Evolutionary conservation across 1,140 invertebrate species (phyloP), one percentile per base, ranked within the genome.

Genomic region (Metaphire vulgaris): DNA sequence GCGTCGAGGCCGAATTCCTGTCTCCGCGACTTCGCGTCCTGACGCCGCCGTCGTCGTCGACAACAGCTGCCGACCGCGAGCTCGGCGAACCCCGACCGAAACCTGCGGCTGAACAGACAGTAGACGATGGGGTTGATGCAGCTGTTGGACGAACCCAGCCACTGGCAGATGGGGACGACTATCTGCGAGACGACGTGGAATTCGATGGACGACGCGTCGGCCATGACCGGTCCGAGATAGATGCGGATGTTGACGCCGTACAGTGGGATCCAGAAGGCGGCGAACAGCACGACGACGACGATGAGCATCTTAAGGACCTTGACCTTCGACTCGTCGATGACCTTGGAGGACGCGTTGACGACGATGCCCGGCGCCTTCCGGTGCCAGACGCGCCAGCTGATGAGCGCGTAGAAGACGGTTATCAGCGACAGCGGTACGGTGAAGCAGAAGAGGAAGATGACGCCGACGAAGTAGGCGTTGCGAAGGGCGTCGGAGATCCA

Each of bases 41-140:
- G 41, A 56, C 41, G 41, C 6, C 41, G 41, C 41, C 6, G 6
- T 21, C 41, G 41, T 6, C 41, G 41, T 21, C 41, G 41, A 21
- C 41, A 56, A 21, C 41, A 56, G 41, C 21, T 12, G 6, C 41
- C 41, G 6, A 56, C 21, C n/a, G n/a, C n/a, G 41, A 56, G 41
- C 6, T 56, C 41, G 41, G 41, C 41, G 21, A 56, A 56, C 6
- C 95, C 94, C 26, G 92, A 90, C 0, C 95, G 89, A 83, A 95
- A 97, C 84, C 98, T 98, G 80, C 96, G 95, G 85, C 97, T 97
- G 87, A 97, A 97, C 85, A 95, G 96, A 0, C 95, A 95, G 86
- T 98, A 98, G n/a, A 99, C 89, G 67, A 97, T 92, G 0, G 97
- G 97, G 87, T 99, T 99, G 81, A 99, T 94, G 88, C 95, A 97